phyloP scores from a whole-genome alignment of 1,140 invertebrate genomes.

The Chelonus insularis region DNA sequence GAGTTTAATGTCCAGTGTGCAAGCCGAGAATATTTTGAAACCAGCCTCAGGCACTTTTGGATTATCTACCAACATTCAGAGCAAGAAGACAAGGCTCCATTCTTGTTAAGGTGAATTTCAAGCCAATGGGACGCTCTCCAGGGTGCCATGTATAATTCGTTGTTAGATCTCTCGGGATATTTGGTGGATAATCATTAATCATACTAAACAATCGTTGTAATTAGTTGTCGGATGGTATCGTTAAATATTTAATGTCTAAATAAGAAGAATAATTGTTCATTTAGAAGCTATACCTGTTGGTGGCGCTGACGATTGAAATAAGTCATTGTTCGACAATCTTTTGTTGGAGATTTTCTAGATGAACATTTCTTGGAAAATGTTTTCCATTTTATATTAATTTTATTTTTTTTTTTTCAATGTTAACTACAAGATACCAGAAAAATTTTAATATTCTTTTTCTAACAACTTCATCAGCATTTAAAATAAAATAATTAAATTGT shows the following conservation, averaged over 20 bases:
- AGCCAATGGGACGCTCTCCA: background rate
- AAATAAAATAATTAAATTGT: no score
- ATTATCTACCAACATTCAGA: background rate
- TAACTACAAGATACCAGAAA: no score
- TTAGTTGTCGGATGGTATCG: background rate
- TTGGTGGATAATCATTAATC: conserved; percentile 1
- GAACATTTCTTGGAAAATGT: no score
- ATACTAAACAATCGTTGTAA: conserved; percentile 1
- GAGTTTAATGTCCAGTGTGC: conserved; percentile 1
- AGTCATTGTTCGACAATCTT: no score
- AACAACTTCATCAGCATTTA: no score
- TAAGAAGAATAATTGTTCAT: no score
- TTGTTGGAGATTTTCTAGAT: no score
- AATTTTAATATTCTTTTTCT: no score
- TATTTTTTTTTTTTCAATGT: no score
- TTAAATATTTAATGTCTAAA: no score
- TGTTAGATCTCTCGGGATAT: background rate
- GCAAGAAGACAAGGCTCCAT: background rate
- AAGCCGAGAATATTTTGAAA: background rate
- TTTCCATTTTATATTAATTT: no score
- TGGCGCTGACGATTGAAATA: no score
- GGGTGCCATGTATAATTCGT: background rate
- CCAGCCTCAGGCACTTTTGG: background rate
- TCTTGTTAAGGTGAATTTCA: background rate
- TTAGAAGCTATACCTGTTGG: background rate